A percentile compares a stretch with the other conserved stretches of the same genome.
phyloP scores from a whole-genome alignment of 2,797 vertebrate genomes.

The Fratercula arctica region DNA sequence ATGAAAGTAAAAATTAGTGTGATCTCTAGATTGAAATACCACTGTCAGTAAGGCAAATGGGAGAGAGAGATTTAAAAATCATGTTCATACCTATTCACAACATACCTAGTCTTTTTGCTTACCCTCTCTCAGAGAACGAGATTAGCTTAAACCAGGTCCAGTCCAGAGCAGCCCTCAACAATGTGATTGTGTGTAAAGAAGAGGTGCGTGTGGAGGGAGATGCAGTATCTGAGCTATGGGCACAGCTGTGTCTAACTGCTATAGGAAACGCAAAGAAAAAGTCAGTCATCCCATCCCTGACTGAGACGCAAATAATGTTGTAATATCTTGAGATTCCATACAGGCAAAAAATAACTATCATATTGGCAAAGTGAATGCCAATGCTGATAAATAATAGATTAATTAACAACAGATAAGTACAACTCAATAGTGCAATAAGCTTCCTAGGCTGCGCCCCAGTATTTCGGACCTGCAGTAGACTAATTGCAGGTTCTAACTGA shows the following conservation, averaged over 20 bases:
- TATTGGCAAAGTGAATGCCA: background rate
- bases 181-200: background rate
- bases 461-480: background rate
- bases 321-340: background rate
- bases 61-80: background rate
- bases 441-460: background rate
- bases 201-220: background rate
- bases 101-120: background rate
- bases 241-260: background rate
- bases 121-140: background rate
- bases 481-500: background rate
- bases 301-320: background rate
- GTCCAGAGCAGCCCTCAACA: background rate
- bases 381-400: constrained; percentile 1
- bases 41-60: background rate
- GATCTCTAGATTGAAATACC: background rate
- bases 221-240: background rate
- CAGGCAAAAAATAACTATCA: background rate
- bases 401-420: background rate
- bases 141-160: background rate
- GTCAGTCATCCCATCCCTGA: background rate
- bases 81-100: background rate
- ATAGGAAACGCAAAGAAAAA: background rate
- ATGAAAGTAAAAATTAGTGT: background rate
- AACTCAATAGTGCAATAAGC: background rate